Conservation (phyloP, 2,113 vertebrate species). For the Osmerus eperlanus region DNA sequence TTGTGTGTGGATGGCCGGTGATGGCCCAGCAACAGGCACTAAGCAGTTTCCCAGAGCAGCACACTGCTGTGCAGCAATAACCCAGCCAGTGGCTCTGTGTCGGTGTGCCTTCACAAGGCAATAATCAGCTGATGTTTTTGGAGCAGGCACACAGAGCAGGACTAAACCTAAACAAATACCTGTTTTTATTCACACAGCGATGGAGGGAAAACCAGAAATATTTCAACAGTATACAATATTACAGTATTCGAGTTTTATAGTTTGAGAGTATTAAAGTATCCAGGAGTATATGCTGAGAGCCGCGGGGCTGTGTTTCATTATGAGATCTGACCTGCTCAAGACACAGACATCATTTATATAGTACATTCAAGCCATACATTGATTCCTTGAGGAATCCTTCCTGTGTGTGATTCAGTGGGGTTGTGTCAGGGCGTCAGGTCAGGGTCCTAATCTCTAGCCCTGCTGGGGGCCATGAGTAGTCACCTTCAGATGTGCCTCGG, state of each 20-base stretch:
- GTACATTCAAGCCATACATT: background rate
- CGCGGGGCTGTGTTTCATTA: too few species aligned
- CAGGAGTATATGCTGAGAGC: too few species aligned
- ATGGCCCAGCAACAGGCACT: slow-evolving; percentile 28
- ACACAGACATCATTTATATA: background rate
- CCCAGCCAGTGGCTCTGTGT: slow-evolving; percentile 19
- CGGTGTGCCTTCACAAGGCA: slow-evolving; percentile 32
- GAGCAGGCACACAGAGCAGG: slow-evolving; percentile 8
- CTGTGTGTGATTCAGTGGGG: too few species aligned
- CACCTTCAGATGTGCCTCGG: too few species aligned
- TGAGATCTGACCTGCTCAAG: too few species aligned
- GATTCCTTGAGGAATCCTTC: background rate
- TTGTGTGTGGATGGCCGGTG: slow-evolving; percentile 37
- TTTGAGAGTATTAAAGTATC: too few species aligned
- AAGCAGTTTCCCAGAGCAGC: slow-evolving; percentile 40
- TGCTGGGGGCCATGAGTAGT: too few species aligned
- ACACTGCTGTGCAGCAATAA: slow-evolving; percentile 24
- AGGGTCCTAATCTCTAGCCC: too few species aligned
- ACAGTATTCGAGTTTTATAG: too few species aligned
- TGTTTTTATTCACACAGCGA: slow-evolving; percentile 20
- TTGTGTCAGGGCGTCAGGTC: too few species aligned
- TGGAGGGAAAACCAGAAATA: background rate
- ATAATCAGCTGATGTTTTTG: slow-evolving; percentile 46
- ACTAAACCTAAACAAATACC: background rate
- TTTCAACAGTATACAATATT: background rate